These are phyloP conservation scores for Aspidoscelis tigris DNA, from an alignment of 2,113 vertebrate genomes.

Conservation along the genomic window DNA sequence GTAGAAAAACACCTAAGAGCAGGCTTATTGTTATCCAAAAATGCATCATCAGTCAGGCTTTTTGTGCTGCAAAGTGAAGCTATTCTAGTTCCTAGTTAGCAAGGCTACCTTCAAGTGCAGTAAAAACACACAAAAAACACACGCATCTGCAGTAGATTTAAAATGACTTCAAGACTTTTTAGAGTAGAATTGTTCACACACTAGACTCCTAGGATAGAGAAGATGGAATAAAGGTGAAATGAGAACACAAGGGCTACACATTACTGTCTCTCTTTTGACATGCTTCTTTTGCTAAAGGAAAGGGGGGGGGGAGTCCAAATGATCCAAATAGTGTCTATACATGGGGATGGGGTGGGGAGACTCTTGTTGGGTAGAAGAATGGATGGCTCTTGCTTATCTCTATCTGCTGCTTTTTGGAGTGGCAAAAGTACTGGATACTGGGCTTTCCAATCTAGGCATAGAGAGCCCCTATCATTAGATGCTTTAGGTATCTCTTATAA, in stretches of 20 bases:
- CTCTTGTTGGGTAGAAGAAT: not conserved
- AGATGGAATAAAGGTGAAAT: too few species aligned
- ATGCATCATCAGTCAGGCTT: constrained; percentile 13
- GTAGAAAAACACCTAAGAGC: not conserved
- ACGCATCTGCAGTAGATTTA: not conserved
- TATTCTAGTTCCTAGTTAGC: constrained; percentile 20
- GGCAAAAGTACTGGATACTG: not conserved
- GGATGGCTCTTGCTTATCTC: not conserved
- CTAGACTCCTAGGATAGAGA: too few species aligned
- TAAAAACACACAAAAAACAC: not conserved
- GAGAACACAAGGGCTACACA: constrained; percentile 30
- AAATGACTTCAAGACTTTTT: not conserved
- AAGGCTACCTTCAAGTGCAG: too few species aligned
- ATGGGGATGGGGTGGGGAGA: too few species aligned
- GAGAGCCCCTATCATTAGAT: not conserved
- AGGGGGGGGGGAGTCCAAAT: not conserved
- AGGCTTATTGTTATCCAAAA: constrained; percentile 29
- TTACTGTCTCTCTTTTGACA: not conserved
- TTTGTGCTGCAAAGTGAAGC: not conserved
- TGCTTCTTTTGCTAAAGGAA: too few species aligned
- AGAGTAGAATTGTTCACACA: too few species aligned
- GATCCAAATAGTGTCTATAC: not conserved
- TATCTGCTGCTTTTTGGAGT: not conserved
- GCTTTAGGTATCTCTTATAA: not conserved
- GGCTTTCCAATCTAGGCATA: not conserved